Evolutionary conservation across 2,797 vertebrate species (phyloP).

Genomic region (Myotis planiceps): DNA sequence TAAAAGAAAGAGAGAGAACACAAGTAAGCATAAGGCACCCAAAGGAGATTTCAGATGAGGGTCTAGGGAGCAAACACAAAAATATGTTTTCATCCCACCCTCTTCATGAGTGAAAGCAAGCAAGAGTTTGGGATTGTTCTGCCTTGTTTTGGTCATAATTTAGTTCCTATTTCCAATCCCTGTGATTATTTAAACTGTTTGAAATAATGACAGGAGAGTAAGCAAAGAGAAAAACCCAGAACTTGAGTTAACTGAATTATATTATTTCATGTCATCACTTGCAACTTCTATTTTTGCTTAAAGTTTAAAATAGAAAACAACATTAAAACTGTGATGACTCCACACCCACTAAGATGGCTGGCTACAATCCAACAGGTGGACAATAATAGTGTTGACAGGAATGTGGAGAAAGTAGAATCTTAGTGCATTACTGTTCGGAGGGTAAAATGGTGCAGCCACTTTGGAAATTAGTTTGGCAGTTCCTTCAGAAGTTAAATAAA

Average conservation of each 20-base stretch:
- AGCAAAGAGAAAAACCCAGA: background rate
- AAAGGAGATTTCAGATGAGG: background rate
- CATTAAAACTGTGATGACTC: background rate
- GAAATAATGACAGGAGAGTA: background rate
- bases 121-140: background rate
- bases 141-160: background rate
- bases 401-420: background rate
- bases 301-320: background rate
- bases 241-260: background rate
- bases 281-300: background rate
- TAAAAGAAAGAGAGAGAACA: background rate
- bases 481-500: slow-evolving; percentile 2
- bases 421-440: background rate
- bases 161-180: background rate
- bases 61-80: background rate
- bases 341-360: background rate
- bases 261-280: background rate
- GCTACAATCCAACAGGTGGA: background rate
- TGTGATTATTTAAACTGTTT: background rate
- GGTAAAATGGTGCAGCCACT: background rate
- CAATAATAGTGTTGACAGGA: fast-evolving
- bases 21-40: no score
- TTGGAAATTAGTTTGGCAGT: background rate
- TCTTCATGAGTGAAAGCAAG: background rate
- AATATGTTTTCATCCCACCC: fast-evolving